Evolutionary conservation across 2,113 vertebrate species (phyloP).

Genomic region (Cyphomyrus discorhynchus): DNA sequence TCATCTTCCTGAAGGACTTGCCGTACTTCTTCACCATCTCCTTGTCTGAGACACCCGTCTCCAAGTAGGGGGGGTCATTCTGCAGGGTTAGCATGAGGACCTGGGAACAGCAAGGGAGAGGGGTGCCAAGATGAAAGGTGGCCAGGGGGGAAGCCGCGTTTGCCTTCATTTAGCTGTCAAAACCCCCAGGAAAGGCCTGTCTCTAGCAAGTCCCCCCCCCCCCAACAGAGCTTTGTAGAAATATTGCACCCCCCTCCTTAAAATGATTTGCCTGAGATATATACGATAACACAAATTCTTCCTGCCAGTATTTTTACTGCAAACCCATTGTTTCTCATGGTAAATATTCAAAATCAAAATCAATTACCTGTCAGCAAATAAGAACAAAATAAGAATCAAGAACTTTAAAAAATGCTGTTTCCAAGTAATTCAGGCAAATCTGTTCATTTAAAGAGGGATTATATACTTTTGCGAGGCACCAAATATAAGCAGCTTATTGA

Average conservation of each 20-base stretch:
- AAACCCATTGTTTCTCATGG: not conserved
- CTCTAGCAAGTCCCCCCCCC: not conserved
- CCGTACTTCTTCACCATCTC: constrained; percentile 98
- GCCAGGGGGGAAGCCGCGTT: not conserved
- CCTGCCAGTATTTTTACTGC: not conserved
- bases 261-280: not conserved
- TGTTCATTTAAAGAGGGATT: not conserved
- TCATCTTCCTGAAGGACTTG: constrained; percentile 97
- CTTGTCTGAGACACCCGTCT: constrained; percentile 95
- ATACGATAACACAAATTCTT: not conserved
- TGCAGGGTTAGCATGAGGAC: constrained; percentile 97
- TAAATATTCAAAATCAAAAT: not conserved
- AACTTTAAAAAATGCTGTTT: not conserved
- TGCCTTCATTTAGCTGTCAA: not conserved
- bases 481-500: not conserved
- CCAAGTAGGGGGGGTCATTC: constrained; percentile 90
- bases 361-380: not conserved
- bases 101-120: constrained; percentile 49
- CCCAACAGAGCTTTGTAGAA: not conserved
- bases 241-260: not conserved
- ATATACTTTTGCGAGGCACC: not conserved
- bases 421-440: not conserved
- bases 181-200: not conserved
- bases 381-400: not conserved
- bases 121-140: not conserved